Conservation (phyloP, 2,888 invertebrate genomes). For the Stictocephala bisonia region DNA sequence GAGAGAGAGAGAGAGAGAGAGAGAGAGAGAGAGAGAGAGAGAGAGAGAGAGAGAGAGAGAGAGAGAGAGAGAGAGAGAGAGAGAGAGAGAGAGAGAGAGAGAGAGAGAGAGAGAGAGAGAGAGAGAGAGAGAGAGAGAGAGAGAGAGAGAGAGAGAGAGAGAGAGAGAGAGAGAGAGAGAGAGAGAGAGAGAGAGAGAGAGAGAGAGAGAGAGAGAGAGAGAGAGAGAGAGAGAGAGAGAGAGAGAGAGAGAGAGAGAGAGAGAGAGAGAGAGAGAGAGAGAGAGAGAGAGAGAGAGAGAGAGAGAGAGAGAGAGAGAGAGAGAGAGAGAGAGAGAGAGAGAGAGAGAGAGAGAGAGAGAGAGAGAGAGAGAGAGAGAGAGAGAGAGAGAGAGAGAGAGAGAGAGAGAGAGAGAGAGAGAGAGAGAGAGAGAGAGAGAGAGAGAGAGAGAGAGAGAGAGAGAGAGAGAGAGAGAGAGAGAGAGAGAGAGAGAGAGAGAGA, state of each 20-base stretch:
- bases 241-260: neutral
- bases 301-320: neutral
- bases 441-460: neutral
- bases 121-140: neutral
- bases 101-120: neutral
- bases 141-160: neutral
- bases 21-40: neutral
- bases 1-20: neutral
- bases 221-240: neutral
- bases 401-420: neutral
- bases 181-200: neutral
- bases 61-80: neutral
- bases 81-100: neutral
- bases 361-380: neutral
- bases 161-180: constrained; percentile 28
- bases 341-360: neutral
- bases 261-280: constrained; percentile 10
- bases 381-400: neutral
- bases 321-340: neutral
- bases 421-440: neutral
- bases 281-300: neutral
- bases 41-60: neutral
- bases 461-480: neutral
- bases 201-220: neutral
- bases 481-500: neutral